phyloP scores from a whole-genome alignment of 2,113 vertebrate species.

The Uropsilus gracilis region DNA sequence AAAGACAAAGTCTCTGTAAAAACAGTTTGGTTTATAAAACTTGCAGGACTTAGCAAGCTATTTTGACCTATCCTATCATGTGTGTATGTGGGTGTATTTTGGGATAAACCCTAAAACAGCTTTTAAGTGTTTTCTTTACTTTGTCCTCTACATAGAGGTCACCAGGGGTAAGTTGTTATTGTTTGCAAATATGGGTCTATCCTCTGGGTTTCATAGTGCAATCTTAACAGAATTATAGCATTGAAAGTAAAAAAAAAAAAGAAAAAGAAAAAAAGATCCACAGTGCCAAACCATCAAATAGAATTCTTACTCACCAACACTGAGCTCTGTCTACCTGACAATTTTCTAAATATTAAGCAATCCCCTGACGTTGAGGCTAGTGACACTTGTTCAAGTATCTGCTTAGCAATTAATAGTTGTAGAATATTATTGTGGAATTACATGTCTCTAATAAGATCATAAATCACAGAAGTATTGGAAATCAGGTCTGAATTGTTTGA shows the following conservation, averaged over 20 bases:
- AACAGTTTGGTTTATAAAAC: conserved; percentile 31
- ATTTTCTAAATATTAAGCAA: conserved; percentile 12
- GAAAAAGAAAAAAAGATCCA: background rate
- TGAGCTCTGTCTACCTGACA: background rate
- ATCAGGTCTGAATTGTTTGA: background rate
- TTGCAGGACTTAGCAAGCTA: background rate
- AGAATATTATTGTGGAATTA: background rate
- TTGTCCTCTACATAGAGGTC: conserved; percentile 60
- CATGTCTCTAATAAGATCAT: background rate
- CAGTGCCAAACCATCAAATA: background rate
- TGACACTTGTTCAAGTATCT: background rate
- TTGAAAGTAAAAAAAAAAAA: conserved; percentile 15
- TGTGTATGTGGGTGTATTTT: conserved; percentile 72
- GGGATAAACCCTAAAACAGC: conserved; percentile 69
- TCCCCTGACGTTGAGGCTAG: background rate
- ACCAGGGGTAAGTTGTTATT: background rate
- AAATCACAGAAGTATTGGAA: background rate
- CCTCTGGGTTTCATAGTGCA: background rate
- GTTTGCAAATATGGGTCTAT: background rate
- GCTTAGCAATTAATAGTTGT: background rate
- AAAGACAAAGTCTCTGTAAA: conserved; percentile 53
- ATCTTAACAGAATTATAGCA: background rate
- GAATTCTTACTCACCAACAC: background rate
- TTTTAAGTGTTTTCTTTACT: conserved; percentile 61
- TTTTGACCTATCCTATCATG: background rate